These are phyloP conservation scores for Ditula angustiorana DNA, from an alignment of 2,888 invertebrate genomes.

Conservation along the genomic window DNA sequence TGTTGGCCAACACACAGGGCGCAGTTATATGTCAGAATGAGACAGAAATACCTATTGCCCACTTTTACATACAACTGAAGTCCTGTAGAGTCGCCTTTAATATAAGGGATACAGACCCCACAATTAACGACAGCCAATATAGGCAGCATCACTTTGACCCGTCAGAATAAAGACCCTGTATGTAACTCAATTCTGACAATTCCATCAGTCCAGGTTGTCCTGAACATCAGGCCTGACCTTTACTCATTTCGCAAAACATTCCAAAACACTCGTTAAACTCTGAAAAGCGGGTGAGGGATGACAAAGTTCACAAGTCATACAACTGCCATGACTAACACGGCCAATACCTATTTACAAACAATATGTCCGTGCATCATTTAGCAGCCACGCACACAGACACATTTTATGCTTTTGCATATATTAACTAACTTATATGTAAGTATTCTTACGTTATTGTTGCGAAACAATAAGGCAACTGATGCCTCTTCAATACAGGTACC, in stretches of 20 bases:
- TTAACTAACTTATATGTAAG: constrained; percentile 32
- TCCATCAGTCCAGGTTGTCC: too few relatives aligned
- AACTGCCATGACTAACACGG: constrained; percentile 10
- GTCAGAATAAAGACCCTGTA: too few relatives aligned
- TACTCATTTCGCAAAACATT: neutral
- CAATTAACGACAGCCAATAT: too few relatives aligned
- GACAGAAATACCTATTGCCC: too few relatives aligned
- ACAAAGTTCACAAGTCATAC: constrained; percentile 13
- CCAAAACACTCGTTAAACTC: neutral
- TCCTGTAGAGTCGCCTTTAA: too few relatives aligned
- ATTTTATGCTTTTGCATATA: constrained; percentile 35
- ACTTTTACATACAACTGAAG: too few relatives aligned
- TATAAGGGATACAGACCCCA: too few relatives aligned
- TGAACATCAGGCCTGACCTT: neutral
- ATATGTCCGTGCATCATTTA: constrained; percentile 33
- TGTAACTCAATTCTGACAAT: too few relatives aligned
- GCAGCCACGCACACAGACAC: constrained; percentile 6
- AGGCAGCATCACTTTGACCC: too few relatives aligned
- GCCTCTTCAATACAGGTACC: constrained; percentile 4
- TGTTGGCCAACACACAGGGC: too few relatives aligned
- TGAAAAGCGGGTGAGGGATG: constrained; percentile 7
- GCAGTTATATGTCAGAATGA: too few relatives aligned
- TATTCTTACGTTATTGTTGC: constrained; percentile 30
- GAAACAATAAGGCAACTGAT: constrained; percentile 32
- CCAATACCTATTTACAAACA: constrained; percentile 30